phyloP scores from a whole-genome alignment of 1,140 invertebrate species.

The Temnothorax curvispinosus region DNA sequence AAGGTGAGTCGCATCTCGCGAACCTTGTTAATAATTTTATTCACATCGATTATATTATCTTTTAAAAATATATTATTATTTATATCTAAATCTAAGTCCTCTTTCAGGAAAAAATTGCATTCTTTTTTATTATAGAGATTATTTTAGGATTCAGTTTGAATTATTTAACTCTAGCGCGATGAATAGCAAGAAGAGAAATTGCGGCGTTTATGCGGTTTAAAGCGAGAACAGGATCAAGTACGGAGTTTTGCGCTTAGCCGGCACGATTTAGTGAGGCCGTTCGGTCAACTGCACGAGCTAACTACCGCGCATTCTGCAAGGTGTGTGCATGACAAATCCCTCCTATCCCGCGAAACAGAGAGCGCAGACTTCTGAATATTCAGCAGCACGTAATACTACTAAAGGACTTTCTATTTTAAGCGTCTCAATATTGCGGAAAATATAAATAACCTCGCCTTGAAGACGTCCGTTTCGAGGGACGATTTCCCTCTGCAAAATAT shows the following conservation, averaged over 20 bases:
- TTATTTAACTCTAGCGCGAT: background rate
- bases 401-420: conserved; percentile 57
- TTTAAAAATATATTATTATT: background rate
- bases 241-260: background rate
- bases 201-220: background rate
- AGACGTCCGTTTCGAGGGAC: conserved; percentile 2
- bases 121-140: background rate
- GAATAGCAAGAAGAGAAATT: conserved; percentile 15
- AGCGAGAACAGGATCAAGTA: background rate
- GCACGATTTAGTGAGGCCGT: conserved; percentile 39
- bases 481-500: background rate
- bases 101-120: background rate
- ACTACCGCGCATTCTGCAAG: background rate
- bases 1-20: background rate
- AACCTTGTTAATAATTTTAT: background rate
- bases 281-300: conserved; percentile 28
- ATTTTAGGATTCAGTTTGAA: background rate
- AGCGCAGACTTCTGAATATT: conserved; percentile 32
- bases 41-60: background rate
- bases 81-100: no score
- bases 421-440: background rate
- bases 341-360: background rate
- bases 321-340: conserved; percentile 3
- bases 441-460: conserved; percentile 47
- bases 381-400: conserved; percentile 20